phyloP scores from a whole-genome alignment of 2,888 invertebrate species.

The Kryphioiulus occultus region DNA sequence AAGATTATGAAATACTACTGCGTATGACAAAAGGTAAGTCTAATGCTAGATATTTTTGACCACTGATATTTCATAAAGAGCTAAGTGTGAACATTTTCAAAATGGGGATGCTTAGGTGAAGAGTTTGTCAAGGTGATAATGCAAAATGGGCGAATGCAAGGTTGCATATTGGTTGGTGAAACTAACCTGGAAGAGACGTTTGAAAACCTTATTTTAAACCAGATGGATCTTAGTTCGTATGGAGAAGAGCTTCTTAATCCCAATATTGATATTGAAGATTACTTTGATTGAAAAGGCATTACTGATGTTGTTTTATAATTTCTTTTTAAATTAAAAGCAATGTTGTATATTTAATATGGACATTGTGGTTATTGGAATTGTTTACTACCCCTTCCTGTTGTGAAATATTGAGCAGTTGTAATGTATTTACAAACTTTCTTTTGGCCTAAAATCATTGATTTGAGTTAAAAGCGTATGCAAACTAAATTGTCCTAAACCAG shows the following conservation, averaged over 20 bases:
- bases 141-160: constrained; percentile 83
- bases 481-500: too few species aligned
- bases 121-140: constrained; percentile 83
- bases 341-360: too few species aligned
- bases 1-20: constrained; percentile 82
- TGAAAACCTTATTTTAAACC: constrained; percentile 96
- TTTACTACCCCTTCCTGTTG: too few species aligned
- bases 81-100: neutral
- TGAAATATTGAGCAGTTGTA: too few species aligned
- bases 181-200: constrained; percentile 97
- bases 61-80: too few species aligned
- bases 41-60: neutral
- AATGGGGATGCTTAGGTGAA: constrained; percentile 56
- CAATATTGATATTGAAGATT: constrained; percentile 97
- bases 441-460: too few species aligned
- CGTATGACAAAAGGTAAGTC: constrained; percentile 76
- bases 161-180: constrained; percentile 94
- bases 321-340: too few species aligned
- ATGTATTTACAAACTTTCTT: too few species aligned
- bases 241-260: constrained; percentile 95
- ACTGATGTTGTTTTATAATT: too few species aligned
- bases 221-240: constrained; percentile 84
- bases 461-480: too few species aligned
- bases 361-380: too few species aligned
- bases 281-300: constrained; percentile 93